Base-by-base conservation (phyloP, 2,797 vertebrate species). In the Pogoniulus pusillus region DNA sequence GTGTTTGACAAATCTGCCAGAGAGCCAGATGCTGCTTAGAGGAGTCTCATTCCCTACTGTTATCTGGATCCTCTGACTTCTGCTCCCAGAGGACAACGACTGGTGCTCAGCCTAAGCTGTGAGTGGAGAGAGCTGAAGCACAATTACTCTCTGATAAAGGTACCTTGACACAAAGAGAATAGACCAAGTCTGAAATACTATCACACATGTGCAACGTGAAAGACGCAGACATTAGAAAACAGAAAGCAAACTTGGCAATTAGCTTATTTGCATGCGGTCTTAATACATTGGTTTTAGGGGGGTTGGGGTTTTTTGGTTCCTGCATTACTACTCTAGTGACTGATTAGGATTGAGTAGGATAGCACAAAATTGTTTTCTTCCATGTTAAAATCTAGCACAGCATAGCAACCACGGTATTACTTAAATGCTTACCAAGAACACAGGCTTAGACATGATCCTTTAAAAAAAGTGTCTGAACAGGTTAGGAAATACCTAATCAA, bases 1-100 rank as follows among this genome's bases (percentile, higher is more conserved):
- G 94, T 97, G 95, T 90, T 65, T 93, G 47, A 89, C 91, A 95
- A 96, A 96, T 96, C 95, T 96, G 95, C 94, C 96, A 97, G 77
- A 87, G 54, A 97, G 87, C 96, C 97, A 97, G 96, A 96, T 96
- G 96, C 95, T 90, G 87, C 60, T 86, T 63, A 77, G 87, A 94
- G 70, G 62, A 87, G 37, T 55, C 85, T 93, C 60, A 94, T 94
- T 66, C 72, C 64, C 54, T 84, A 63, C 64, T 90, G 87, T 95
- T 91, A 95, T 86, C 74, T 77, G 90, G 91, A 93, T 94, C 85
- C 65, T 84, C 43, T 76, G 82, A 91, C 93, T 96, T 94, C 87
- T 85, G 64, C 65, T 94, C 94, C 93, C 87, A 91, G 66, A 87
- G 81, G 87, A 90, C 71, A 74, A 32, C 3, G 58, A 93, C 39